These are phyloP conservation scores for Adelges cooleyi DNA, from an alignment of 1,140 invertebrate genomes.

Conservation along the genomic window DNA sequence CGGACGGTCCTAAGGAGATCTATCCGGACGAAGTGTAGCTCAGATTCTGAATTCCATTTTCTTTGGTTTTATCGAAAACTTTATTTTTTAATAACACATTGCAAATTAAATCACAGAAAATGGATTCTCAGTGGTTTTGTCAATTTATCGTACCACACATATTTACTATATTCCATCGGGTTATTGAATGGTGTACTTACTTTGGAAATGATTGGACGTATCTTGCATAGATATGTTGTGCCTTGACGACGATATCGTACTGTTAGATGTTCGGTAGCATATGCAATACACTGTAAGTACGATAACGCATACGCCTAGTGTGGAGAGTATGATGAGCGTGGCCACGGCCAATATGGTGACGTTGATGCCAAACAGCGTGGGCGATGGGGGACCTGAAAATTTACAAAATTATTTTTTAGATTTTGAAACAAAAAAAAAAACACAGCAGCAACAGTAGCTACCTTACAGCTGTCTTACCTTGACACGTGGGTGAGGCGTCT, in stretches of 20 bases:
- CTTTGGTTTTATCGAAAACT: no score
- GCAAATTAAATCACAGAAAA: no score
- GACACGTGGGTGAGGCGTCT: constrained; percentile 62
- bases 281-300: constrained; percentile 50
- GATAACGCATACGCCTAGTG: constrained; percentile 53
- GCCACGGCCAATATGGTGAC: constrained; percentile 60
- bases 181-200: no score
- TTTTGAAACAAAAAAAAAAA: no score
- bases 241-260: constrained; percentile 48
- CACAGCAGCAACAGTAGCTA: no score
- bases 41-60: no score
- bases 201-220: constrained; percentile 16
- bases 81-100: no score
- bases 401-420: constrained; percentile 26
- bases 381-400: constrained; percentile 54
- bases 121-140: no score
- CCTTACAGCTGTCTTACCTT: constrained; percentile 49
- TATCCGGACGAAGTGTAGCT: no score
- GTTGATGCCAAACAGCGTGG: constrained; percentile 60
- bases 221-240: not conserved
- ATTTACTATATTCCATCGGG: no score
- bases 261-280: constrained; percentile 18
- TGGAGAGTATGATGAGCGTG: constrained; percentile 52
- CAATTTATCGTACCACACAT: no score
- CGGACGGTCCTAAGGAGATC: no score